Conservation (phyloP, 2,113 vertebrate species). For the Paramisgurnus dabryanus region DNA sequence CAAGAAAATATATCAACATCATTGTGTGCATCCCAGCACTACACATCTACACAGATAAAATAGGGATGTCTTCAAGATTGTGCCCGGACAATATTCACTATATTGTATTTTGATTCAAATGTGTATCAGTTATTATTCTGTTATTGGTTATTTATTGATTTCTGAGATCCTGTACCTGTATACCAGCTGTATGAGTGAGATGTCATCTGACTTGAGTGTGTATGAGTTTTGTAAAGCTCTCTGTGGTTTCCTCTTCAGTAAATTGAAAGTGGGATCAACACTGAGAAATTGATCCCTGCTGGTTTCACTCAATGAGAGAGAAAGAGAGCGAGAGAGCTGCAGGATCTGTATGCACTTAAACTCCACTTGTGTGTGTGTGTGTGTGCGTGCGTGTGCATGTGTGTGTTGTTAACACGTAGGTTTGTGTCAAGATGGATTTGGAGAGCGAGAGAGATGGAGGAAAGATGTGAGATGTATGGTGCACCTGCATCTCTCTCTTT, state of each 20-base stretch:
- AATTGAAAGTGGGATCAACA: slow-evolving; percentile 47
- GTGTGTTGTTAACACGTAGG: background rate
- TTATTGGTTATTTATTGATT: no score
- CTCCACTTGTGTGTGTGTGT: background rate
- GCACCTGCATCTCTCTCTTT: slow-evolving; percentile 3
- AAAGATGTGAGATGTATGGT: background rate
- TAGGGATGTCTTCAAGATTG: no score
- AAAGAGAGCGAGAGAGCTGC: no score
- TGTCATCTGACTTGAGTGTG: background rate
- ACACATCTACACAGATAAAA: no score
- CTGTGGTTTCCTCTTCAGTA: slow-evolving; percentile 32
- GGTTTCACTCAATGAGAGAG: background rate
- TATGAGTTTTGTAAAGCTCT: slow-evolving; percentile 25
- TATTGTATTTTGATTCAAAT: no score
- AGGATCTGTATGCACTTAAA: no score
- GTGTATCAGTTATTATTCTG: no score
- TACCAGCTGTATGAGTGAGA: background rate
- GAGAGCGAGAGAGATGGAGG: no score
- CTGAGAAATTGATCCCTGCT: slow-evolving; percentile 23
- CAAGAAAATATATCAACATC: no score
- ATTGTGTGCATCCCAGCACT: no score
- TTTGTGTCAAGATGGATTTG: background rate
- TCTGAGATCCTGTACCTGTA: no score
- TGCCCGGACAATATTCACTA: no score
- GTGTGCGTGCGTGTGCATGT: background rate